Percentiles rank a stretch among this genome's conserved stretches.
Conservation (phyloP, 2,888 invertebrate genomes). For the Aquatica leii region DNA sequence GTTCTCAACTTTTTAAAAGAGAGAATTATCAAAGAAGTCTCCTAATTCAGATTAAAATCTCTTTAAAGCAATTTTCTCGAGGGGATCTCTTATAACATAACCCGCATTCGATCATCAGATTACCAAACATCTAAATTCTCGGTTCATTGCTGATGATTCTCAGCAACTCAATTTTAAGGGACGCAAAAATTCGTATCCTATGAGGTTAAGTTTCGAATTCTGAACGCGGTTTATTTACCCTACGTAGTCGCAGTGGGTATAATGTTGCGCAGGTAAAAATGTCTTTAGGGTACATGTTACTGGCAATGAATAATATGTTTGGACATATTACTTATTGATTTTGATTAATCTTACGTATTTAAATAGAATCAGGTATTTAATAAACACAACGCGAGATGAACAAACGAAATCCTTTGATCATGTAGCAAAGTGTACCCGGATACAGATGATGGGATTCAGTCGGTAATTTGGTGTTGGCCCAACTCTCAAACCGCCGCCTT, state of each 20-base stretch:
- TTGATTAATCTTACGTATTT: too few species aligned
- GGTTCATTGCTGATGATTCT: conserved; percentile 45
- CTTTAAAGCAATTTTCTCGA: conserved; percentile 48
- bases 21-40: conserved; percentile 41
- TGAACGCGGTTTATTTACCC: conserved; percentile 17
- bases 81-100: conserved; percentile 46
- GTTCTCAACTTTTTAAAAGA: conserved; percentile 27
- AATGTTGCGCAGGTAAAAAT: not conserved
- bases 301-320: too few species aligned
- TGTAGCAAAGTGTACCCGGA: too few species aligned
- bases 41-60: conserved; percentile 47
- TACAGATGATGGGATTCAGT: too few species aligned
- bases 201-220: conserved; percentile 23
- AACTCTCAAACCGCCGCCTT: too few species aligned
- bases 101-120: conserved; percentile 54
- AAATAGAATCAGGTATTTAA: too few species aligned
- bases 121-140: conserved; percentile 49
- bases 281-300: too few species aligned
- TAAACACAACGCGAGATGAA: too few species aligned
- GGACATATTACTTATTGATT: conserved; percentile 23
- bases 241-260: conserved; percentile 8
- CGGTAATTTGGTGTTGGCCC: too few species aligned
- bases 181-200: conserved; percentile 26
- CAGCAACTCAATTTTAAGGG: conserved; percentile 34
- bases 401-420: too few species aligned